Percentiles rank a stretch among this genome's conserved stretches.
These are phyloP conservation scores for Cavia porcellus DNA, from an alignment of 2,113 vertebrate genomes.

Conservation along the genomic window DNA sequence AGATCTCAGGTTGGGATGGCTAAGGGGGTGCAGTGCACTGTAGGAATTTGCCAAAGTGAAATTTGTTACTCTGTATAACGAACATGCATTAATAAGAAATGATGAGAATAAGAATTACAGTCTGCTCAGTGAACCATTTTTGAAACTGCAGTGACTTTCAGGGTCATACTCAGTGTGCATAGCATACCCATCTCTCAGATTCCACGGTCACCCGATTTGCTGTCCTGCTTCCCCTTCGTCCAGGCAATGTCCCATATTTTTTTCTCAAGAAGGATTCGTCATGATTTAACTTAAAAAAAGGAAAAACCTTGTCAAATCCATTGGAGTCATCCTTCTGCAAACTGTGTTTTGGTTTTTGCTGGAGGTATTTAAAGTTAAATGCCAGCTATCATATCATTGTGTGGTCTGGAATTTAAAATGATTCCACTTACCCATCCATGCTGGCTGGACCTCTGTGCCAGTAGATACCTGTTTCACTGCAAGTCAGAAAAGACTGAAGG, in stretches of 20 bases:
- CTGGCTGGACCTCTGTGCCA: neutral
- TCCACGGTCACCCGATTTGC: neutral
- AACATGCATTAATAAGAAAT: neutral
- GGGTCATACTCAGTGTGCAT: no score
- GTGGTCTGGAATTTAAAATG: neutral
- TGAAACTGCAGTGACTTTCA: neutral
- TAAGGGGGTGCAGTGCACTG: neutral
- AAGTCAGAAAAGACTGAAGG: neutral
- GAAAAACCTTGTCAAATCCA: neutral
- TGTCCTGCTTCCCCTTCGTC: neutral
- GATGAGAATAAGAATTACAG: neutral
- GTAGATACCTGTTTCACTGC: neutral
- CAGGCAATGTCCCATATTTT: neutral
- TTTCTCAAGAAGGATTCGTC: neutral
- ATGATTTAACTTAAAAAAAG: neutral
- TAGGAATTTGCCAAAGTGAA: neutral
- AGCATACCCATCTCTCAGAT: no score
- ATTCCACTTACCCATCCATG: neutral
- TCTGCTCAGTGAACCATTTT: neutral
- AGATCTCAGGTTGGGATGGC: neutral
- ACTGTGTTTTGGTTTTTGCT: neutral
- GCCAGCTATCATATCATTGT: neutral
- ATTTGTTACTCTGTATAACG: neutral
- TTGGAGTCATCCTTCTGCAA: neutral
- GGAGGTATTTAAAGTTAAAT: neutral